Base-by-base conservation (phyloP, 2,888 invertebrate species). In the Falcaria lacertinaria region DNA sequence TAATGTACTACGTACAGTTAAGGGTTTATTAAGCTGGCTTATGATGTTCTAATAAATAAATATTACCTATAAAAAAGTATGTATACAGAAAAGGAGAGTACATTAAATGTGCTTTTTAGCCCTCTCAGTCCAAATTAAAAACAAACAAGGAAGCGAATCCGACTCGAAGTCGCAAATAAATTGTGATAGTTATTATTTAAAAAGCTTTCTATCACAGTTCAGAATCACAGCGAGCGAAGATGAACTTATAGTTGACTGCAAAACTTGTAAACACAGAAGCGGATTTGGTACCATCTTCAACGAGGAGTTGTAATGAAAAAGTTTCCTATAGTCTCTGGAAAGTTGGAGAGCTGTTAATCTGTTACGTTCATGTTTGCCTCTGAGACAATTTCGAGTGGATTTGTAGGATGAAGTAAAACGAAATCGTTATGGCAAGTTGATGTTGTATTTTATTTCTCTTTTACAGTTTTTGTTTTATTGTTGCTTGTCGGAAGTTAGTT, bases 261-360 rank as follows among this genome's bases (percentile, higher is more conserved):
- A 37, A 43, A 47, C 41, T 39, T 47, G 51, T 48, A 43, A 48
- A 47, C 48, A 47, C 43, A 39, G 43, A 43, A 42, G 40, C 42
- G 45, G 44, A 49, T 47, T 47, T 41, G 49, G 43, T 39, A 41
- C 43, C 46, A 48, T 42, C 50, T 50, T 42, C 50, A 47, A 48
- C 45, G 48, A 43, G 44, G 56, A 57, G 54, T 54, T 64, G 61
- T 66, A 74, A 71, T 70, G 70, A 68, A 68, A 68, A 73, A 74
- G 72, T 72, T 73, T 63, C 40, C 36, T 17, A 37, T 43, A 47
- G 42, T 44, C 39, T 40, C 45, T 39, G 34, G 46, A 39, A 53
- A 56, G 49, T 52, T 32, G 28, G 40, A 48, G 47, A 47, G 44
- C 52, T 52, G 48, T 54, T 64, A 60, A 66, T 57, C 55, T 52